Evolutionary conservation across 2,113 vertebrate species (phyloP), one percentile per base, ranked within the genome.

Genomic region (Neomonachus schauinslandi): DNA sequence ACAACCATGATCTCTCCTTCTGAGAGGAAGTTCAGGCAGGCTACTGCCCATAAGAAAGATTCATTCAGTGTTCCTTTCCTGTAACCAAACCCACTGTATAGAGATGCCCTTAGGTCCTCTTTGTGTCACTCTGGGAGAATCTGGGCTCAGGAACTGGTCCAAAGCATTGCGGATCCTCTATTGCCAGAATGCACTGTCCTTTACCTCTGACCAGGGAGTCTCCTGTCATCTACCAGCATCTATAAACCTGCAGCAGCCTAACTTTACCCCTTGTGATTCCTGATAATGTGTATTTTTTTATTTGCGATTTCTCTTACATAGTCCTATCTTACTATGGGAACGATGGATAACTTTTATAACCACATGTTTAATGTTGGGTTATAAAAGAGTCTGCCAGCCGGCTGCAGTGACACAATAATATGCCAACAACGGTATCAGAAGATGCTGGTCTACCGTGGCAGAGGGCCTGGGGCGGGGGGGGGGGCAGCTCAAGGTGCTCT

Each of bases 371-470:
- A 51, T 76, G 8, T 53, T 81, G 49, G 36, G 63, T 63, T 89
- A 77, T 67, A 21, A 74, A 89, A 97, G 16, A 77, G 81, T 89
- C 13, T 55, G 46, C 91, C 89, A 86, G 1, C 33, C 26, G 74
- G 53, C 33, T 36, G 3, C 10, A 92, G 61, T 67, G 31, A 74
- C 59, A 80, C 21, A 91, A 63, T 83, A 59, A 69, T 31, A 72
- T 53, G 9, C 39, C 49, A 83, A 81, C 16, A 93, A 49, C 16
- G 16, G 10, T n/a, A 59, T 72, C 28, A 42, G 15, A 93, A 33
- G 53, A 65, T 39, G 42, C 67, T 85, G 28, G 39, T 82, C 84
- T 89, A 46, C 82, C 46, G 7, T 0, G 1, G 26, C 16, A 85
- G 65, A 63, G n/a, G 21, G 63, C n/a, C 39, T 76, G 0, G 10